Percentiles rank a stretch among this genome's conserved stretches.
These are phyloP conservation scores for Thalassophryne amazonica DNA, from an alignment of 2,797 vertebrate species.

Conservation along the genomic window DNA sequence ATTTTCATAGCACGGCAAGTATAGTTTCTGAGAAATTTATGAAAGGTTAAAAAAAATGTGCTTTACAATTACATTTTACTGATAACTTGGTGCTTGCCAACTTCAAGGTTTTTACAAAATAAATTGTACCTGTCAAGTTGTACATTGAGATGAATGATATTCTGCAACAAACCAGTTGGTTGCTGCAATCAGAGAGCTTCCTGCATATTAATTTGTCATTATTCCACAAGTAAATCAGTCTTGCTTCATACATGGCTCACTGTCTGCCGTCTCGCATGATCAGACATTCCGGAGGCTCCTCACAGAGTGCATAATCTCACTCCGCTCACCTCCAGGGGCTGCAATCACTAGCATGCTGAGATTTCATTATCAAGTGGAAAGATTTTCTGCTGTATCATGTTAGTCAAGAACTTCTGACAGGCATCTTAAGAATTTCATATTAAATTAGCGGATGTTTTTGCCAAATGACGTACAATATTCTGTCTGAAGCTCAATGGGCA, in stretches of 20 bases:
- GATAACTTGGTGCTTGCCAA: too few species aligned
- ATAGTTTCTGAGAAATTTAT: too few species aligned
- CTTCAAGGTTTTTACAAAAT: too few species aligned
- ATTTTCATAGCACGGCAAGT: too few species aligned
- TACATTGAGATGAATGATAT: background rate
- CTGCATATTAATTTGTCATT: conserved; percentile 44
- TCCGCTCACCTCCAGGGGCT: conserved; percentile 54
- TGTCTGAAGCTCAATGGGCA: background rate
- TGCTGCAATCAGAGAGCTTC: conserved; percentile 15
- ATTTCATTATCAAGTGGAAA: conserved; percentile 57
- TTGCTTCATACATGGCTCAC: conserved; percentile 44
- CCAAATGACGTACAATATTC: background rate
- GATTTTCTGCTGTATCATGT: conserved; percentile 18
- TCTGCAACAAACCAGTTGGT: conserved; percentile 9
- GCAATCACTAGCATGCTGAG: conserved; percentile 72
- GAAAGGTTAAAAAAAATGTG: too few species aligned
- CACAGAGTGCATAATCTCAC: conserved; percentile 59
- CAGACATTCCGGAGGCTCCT: conserved; percentile 55
- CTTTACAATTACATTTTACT: too few species aligned
- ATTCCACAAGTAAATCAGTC: conserved; percentile 64
- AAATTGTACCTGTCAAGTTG: background rate
- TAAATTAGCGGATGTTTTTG: conserved; percentile 13
- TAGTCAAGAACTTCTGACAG: conserved; percentile 21
- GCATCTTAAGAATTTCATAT: conserved; percentile 7
- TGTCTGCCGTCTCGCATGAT: conserved; percentile 48